Conservation (phyloP, 2,888 invertebrate genomes). For the Beris chalybata region DNA sequence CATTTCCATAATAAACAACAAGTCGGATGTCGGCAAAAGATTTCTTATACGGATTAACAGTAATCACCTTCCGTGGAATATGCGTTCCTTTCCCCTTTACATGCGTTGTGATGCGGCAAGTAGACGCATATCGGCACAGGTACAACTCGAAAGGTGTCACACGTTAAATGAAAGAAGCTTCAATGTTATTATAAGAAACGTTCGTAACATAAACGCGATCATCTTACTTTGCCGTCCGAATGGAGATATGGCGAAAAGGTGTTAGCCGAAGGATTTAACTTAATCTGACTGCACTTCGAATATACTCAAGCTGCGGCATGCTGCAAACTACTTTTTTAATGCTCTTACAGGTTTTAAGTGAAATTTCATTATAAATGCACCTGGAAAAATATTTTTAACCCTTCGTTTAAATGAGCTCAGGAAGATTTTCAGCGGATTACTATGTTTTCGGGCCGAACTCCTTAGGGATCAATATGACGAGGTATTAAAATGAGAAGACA, state of each 20-base stretch:
- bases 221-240: background rate
- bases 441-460: constrained; percentile 1
- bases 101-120: too few species aligned
- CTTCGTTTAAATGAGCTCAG: constrained; percentile 5
- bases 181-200: constrained; percentile 14
- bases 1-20: constrained; percentile 32
- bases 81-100: background rate
- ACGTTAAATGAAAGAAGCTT: too few species aligned
- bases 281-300: background rate
- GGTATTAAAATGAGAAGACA: too few species aligned
- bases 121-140: too few species aligned
- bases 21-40: constrained; percentile 23
- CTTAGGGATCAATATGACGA: too few species aligned
- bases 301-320: background rate
- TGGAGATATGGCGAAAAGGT: constrained; percentile 3
- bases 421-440: constrained; percentile 13
- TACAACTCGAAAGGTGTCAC: too few species aligned
- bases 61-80: constrained; percentile 31
- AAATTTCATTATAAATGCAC: constrained; percentile 10
- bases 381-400: constrained; percentile 24
- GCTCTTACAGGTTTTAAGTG: constrained; percentile 3
- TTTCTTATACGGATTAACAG: constrained; percentile 27
- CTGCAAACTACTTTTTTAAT: constrained; percentile 8
- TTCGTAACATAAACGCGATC: background rate
- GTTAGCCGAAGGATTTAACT: constrained; percentile 10